phyloP scores from a whole-genome alignment of 2,113 vertebrate genomes.

The Passer montanus region DNA sequence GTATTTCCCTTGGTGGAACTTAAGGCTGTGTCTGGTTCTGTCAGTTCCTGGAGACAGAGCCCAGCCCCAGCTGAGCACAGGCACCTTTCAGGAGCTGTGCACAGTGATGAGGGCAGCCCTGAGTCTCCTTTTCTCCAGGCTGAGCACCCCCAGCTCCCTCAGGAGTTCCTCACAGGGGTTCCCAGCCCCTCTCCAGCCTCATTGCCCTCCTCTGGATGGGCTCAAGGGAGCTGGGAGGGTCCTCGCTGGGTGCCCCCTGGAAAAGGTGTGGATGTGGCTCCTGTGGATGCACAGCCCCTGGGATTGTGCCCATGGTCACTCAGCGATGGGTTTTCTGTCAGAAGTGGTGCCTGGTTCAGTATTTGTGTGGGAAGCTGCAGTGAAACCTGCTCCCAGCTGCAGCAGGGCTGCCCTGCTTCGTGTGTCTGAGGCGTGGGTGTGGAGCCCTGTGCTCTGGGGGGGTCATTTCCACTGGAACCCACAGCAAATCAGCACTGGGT shows the following conservation, averaged over 20 bases:
- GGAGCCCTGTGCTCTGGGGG: accelerated
- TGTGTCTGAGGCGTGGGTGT: accelerated
- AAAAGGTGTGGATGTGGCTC: background rate
- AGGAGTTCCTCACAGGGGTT: too few relatives aligned
- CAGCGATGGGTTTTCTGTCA: background rate
- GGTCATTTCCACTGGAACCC: background rate
- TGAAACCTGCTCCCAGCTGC: too few relatives aligned
- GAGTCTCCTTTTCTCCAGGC: too few relatives aligned
- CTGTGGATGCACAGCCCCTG: background rate
- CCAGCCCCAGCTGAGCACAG: too few relatives aligned
- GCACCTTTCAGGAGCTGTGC: too few relatives aligned
- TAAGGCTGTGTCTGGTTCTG: too few relatives aligned
- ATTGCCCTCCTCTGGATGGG: too few relatives aligned
- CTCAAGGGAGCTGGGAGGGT: background rate
- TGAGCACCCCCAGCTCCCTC: too few relatives aligned
- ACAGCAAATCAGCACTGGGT: background rate
- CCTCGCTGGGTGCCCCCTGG: accelerated
- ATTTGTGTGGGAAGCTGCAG: background rate
- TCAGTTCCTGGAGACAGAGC: too few relatives aligned
- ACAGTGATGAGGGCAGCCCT: accelerated
- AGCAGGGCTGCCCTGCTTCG: too few relatives aligned
- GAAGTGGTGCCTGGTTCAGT: accelerated
- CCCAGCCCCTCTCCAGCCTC: too few relatives aligned
- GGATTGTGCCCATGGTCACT: accelerated
- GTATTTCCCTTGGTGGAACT: too few relatives aligned